Percentiles rank a stretch among this genome's conserved stretches.
These are phyloP conservation scores for Ferrisia virgata DNA, from an alignment of 2,888 invertebrate species.

Conservation along the genomic window DNA sequence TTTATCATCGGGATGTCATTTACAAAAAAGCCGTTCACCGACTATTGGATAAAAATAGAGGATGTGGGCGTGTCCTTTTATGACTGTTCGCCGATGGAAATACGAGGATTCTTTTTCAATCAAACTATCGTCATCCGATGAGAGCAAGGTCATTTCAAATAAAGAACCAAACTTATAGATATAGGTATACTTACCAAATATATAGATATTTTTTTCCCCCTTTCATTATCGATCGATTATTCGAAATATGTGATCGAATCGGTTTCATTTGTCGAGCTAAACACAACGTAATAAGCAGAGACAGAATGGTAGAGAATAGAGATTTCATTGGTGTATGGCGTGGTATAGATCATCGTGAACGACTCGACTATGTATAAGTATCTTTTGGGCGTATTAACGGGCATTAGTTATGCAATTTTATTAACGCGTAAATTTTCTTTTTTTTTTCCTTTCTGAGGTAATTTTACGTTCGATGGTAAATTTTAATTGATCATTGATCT, in stretches of 20 bases:
- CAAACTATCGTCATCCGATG: constrained; percentile 44
- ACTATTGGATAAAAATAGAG: constrained; percentile 46
- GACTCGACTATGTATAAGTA: background rate
- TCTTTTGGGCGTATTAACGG: background rate
- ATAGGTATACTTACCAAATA: no score
- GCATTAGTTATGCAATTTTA: background rate
- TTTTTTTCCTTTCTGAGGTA: background rate
- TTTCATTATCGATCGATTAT: background rate
- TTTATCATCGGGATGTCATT: constrained; percentile 46
- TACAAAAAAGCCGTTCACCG: constrained; percentile 43
- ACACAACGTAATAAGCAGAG: no score
- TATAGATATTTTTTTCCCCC: background rate
- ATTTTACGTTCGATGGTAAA: background rate
- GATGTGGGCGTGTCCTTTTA: constrained; percentile 45
- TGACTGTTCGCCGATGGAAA: constrained; percentile 45
- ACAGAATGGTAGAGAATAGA: no score
- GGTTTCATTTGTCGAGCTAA: background rate
- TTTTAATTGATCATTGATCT: background rate
- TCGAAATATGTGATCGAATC: background rate
- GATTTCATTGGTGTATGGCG: background rate
- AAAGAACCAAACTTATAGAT: background rate
- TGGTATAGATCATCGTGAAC: no score
- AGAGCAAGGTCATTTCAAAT: constrained; percentile 41
- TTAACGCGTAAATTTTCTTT: background rate
- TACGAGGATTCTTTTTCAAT: constrained; percentile 44